phyloP scores from a whole-genome alignment of 2,888 invertebrate genomes.

The Cantharis nigra region DNA sequence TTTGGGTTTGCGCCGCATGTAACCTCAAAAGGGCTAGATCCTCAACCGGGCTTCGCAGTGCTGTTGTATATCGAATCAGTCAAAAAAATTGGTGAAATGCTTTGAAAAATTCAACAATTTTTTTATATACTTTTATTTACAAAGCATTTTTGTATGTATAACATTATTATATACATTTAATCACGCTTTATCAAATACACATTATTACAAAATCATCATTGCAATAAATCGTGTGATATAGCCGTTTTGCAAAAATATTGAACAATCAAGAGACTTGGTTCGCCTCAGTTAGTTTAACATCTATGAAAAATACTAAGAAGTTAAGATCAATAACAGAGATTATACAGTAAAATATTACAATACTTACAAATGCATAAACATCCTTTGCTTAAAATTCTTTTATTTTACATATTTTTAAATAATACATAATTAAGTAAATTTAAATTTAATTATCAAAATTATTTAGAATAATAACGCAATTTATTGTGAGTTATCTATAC shows the following conservation, averaged over 20 bases:
- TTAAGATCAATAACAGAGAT: constrained; percentile 42
- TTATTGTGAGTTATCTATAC: not conserved
- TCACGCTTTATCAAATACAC: constrained; percentile 46
- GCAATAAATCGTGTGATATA: constrained; percentile 48
- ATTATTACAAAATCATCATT: constrained; percentile 44
- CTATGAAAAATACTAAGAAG: constrained; percentile 33
- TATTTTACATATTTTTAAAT: constrained; percentile 2
- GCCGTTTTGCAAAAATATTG: constrained; percentile 46
- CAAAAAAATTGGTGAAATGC: not conserved
- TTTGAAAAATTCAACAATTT: constrained; percentile 2
- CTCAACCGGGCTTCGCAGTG: no score
- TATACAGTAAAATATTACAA: constrained; percentile 49
- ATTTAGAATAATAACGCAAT: constrained; percentile 2
- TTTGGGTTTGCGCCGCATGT: no score
- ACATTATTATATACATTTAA: constrained; percentile 49
- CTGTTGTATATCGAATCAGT: not conserved
- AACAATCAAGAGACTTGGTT: constrained; percentile 39
- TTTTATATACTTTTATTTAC: constrained; percentile 39
- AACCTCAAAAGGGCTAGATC: no score
- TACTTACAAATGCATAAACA: constrained; percentile 38
- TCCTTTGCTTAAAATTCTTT: constrained; percentile 24
- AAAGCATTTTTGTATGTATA: constrained; percentile 43
- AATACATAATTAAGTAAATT: not conserved
- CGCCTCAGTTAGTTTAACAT: constrained; percentile 40
- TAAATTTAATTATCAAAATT: constrained; percentile 1